Base-by-base conservation (phyloP, 2,797 vertebrate genomes). In the Pseudopleuronectes americanus region DNA sequence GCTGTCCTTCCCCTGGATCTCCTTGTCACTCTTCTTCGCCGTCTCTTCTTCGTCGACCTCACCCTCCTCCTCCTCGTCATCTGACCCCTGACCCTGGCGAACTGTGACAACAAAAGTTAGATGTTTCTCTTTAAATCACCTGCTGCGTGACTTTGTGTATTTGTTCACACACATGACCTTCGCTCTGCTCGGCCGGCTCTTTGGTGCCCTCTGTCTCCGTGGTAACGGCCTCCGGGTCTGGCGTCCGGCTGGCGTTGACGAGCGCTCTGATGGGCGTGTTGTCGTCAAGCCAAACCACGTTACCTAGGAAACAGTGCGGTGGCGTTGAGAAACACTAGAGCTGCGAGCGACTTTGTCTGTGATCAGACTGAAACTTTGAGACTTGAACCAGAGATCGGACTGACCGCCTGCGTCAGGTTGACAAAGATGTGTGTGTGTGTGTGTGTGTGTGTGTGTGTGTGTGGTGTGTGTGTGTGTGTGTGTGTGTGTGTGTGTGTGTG, bases 271-370 rank as follows among this genome's bases (percentile, higher is more conserved):
- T 89, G 16, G 96, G 95, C 1, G 98, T 98, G 88, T 98, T 93
- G 71, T 99, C 97, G 71, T 99, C 98, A 14, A 99, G 94, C 98
- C 98, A 99, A 60, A 99, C 97, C 59, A 99, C 97, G 4, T 99
- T 99, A 92, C 98, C 98, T 95, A 38, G 79, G 69, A 75, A 68
- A 90, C 57, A 21, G 53, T 1, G n/a, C 33, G 56, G 10, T 0
- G 38, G 45, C 1, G 8, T 4, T 58, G 1, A 64, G 24, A 55
- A 48, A 64, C 23, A 55, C n/a, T 8, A 12, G 13, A 43, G 10
- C n/a, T 5, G 12, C 0, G 19, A 1, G 1, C 12, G 4, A 19
- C 7, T 3, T 28, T 5, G 16, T 2, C 51, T 26, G 17, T 26
- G 17, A 16, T 19, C 17, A 45, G 5, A 6, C 43, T 45, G 43